Evolutionary conservation across 2,888 invertebrate species (phyloP).

Genomic region (Bellardia pandia): DNA sequence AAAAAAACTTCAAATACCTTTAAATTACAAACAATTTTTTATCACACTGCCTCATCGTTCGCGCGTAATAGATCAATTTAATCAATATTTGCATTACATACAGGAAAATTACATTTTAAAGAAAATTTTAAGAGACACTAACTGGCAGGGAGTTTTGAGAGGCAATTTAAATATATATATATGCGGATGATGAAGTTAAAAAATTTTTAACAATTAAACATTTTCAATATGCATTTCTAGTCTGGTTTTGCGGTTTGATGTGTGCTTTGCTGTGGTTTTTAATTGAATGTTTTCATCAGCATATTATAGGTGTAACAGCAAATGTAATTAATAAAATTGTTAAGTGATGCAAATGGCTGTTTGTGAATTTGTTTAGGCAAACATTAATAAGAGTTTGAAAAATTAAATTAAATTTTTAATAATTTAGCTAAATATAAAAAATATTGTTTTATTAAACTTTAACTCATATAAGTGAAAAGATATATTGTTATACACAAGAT

Average conservation of each 20-base stretch:
- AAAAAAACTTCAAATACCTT: slow-evolving; percentile 72
- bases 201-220: neutral
- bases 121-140: slow-evolving; percentile 75
- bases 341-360: neutral
- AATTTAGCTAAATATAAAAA: too few relatives aligned
- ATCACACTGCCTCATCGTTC: slow-evolving; percentile 75
- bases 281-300: slow-evolving; percentile 36
- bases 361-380: neutral
- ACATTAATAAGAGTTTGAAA: too few relatives aligned
- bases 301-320: neutral
- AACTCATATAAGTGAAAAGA: too few relatives aligned
- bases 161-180: slow-evolving; percentile 74
- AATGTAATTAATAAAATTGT: neutral
- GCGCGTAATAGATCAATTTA: slow-evolving; percentile 76
- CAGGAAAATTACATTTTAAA: slow-evolving; percentile 76
- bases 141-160: slow-evolving; percentile 75
- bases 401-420: too few relatives aligned
- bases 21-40: slow-evolving; percentile 76
- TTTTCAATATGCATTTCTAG: slow-evolving; percentile 42
- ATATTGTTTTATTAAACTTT: too few relatives aligned
- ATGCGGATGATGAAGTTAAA: slow-evolving; percentile 1
- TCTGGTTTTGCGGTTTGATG: slow-evolving; percentile 17
- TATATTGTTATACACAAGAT: too few relatives aligned
- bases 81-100: slow-evolving; percentile 74
- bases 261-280: slow-evolving; percentile 25